Evolutionary conservation across 2,113 vertebrate species (phyloP).

Genomic region (Ctenodactylus gundi): DNA sequence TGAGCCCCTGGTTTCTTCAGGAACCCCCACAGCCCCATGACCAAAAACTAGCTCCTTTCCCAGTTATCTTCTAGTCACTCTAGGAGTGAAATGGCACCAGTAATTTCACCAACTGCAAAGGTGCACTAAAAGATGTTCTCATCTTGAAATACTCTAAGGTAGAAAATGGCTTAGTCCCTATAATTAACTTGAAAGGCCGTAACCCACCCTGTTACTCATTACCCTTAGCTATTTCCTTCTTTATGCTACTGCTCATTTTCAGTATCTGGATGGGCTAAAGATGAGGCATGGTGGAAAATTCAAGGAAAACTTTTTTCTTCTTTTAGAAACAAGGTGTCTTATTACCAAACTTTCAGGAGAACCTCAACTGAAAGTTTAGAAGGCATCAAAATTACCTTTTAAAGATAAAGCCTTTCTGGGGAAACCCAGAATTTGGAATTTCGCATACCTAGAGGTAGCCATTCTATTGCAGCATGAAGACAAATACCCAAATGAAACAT

Average conservation of each 20-base stretch:
- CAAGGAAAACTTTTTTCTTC: background rate
- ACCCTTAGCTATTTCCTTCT: background rate
- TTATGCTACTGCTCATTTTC: background rate
- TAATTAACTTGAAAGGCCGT: background rate
- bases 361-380: background rate
- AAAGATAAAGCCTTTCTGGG: background rate
- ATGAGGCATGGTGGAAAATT: background rate
- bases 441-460: background rate
- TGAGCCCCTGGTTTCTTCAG: background rate
- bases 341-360: background rate
- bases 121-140: background rate
- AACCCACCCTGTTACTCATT: background rate
- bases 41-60: background rate
- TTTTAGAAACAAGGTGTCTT: background rate
- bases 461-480: background rate
- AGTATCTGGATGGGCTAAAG: background rate
- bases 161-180: background rate
- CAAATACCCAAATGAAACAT: background rate
- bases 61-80: background rate
- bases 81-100: conserved; percentile 10
- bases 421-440: background rate
- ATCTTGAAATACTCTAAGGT: background rate
- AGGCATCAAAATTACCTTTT: background rate
- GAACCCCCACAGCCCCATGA: background rate
- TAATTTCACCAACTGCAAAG: background rate